These are phyloP conservation scores for Alloscopus bannaensis DNA, from an alignment of 2,888 invertebrate genomes.

Conservation along the genomic window DNA sequence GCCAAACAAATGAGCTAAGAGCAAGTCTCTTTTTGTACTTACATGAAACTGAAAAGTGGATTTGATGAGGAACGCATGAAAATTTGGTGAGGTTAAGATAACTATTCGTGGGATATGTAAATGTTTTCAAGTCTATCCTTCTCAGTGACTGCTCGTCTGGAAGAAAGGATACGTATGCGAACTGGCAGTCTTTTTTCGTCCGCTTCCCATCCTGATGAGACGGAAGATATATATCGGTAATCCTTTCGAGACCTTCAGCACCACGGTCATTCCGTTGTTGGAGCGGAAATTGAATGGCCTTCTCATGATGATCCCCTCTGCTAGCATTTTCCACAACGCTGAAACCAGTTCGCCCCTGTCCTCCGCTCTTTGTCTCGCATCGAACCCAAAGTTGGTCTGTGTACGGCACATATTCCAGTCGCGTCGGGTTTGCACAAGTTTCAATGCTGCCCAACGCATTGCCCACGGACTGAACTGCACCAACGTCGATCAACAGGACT, in stretches of 20 bases:
- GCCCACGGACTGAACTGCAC: conserved; percentile 43
- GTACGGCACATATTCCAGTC: conserved; percentile 42
- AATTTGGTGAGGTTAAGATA: conserved; percentile 55
- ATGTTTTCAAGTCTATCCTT: conserved; percentile 53
- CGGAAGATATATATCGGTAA: conserved; percentile 51
- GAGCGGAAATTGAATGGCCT: conserved; percentile 61
- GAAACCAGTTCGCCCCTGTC: conserved; percentile 31
- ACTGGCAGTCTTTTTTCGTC: conserved; percentile 52
- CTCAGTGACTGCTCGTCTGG: conserved; percentile 45
- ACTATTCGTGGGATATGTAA: conserved; percentile 51
- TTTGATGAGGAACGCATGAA: conserved; percentile 57
- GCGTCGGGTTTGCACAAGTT: conserved; percentile 44
- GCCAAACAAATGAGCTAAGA: conserved; percentile 8
- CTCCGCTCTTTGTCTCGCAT: conserved; percentile 19
- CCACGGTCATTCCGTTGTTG: conserved; percentile 32
- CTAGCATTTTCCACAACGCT: conserved; percentile 55
- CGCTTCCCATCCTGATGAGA: conserved; percentile 57
- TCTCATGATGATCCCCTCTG: conserved; percentile 39
- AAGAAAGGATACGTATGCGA: conserved; percentile 38
- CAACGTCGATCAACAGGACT: conserved; percentile 79
- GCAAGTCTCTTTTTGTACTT: conserved; percentile 33
- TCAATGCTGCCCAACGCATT: conserved; percentile 42
- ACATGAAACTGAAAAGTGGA: conserved; percentile 56
- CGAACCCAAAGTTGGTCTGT: conserved; percentile 58
- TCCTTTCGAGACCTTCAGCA: conserved; percentile 45